These are phyloP conservation scores for Sesia bembeciformis DNA, from an alignment of 2,888 invertebrate genomes.

Conservation along the genomic window DNA sequence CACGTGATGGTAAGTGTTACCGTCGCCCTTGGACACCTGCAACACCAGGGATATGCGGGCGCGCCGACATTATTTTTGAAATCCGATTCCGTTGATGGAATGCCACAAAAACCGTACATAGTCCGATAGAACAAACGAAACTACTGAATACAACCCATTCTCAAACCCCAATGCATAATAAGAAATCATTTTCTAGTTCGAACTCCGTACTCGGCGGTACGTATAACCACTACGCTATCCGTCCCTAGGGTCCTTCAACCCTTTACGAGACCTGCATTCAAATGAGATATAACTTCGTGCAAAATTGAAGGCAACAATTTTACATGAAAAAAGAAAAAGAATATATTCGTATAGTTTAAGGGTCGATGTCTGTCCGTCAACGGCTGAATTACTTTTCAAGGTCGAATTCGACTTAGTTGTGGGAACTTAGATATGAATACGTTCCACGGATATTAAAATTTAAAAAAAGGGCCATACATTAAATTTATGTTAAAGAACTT, in stretches of 20 bases:
- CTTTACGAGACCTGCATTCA: slow-evolving; percentile 23
- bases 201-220: not conserved
- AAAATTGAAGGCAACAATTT: not conserved
- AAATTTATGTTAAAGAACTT: too few relatives aligned
- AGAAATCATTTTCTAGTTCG: not conserved
- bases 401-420: not conserved
- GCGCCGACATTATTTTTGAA: too few relatives aligned
- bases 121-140: too few relatives aligned
- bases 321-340: not conserved
- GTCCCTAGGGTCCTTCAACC: slow-evolving; percentile 20
- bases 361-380: not conserved
- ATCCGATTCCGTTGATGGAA: too few relatives aligned
- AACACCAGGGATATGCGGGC: too few relatives aligned
- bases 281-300: slow-evolving; percentile 22
- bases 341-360: not conserved
- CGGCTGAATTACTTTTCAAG: not conserved
- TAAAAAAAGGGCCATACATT: too few relatives aligned
- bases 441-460: too few relatives aligned
- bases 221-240: not conserved
- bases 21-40: too few relatives aligned
- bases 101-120: too few relatives aligned
- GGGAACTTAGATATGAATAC: too few relatives aligned
- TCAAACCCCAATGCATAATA: not conserved
- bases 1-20: too few relatives aligned
- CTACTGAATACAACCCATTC: not conserved